Conservation (phyloP, 1,140 invertebrate species). For the Tetragnatha versicolor region DNA sequence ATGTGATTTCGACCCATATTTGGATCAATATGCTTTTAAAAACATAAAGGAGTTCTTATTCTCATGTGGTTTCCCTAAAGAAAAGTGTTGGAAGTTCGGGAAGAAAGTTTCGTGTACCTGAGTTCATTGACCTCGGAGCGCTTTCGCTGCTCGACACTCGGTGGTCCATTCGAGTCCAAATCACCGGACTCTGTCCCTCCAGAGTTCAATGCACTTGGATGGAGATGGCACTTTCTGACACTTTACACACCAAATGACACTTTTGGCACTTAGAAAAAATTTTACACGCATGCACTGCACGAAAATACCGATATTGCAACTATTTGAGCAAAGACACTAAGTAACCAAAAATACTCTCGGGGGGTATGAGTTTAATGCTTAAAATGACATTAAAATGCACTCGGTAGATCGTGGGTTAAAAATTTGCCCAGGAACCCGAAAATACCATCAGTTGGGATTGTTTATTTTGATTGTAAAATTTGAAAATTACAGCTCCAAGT, state of each 20-base stretch:
- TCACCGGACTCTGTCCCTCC: constrained; percentile 6
- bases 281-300: background rate
- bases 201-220: constrained; percentile 1
- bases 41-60: background rate
- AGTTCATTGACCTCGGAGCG: constrained; percentile 3
- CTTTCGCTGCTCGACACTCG: background rate
- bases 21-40: background rate
- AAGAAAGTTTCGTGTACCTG: background rate
- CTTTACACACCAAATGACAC: background rate
- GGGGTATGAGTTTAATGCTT: background rate
- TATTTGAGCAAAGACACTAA: background rate
- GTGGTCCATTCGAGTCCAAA: background rate
- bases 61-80: background rate
- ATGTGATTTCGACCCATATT: background rate
- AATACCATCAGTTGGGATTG: background rate
- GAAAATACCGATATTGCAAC: background rate
- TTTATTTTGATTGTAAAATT: background rate
- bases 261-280: background rate
- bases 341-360: background rate
- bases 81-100: no score
- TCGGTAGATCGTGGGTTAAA: background rate
- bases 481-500: background rate
- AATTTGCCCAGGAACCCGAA: background rate
- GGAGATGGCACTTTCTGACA: background rate
- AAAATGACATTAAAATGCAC: background rate